phyloP scores from a whole-genome alignment of 2,797 vertebrate genomes.

The Typhlichthys subterraneus region DNA sequence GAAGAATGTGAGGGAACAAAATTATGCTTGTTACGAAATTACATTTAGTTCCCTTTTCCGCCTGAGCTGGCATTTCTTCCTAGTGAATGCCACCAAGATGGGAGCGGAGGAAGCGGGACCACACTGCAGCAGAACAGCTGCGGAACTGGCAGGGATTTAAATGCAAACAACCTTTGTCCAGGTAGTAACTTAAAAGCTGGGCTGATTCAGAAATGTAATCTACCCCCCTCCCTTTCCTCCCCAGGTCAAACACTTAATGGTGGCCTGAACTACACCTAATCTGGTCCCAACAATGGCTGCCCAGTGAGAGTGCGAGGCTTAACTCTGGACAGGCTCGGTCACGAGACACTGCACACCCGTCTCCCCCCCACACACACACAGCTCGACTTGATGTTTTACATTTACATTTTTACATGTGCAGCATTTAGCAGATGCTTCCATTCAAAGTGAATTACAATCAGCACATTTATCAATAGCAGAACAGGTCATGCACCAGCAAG shows the following conservation, averaged over 20 bases:
- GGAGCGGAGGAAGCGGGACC: conserved; percentile 17
- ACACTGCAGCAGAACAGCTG: conserved; percentile 23
- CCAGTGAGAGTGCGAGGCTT: conserved; percentile 26
- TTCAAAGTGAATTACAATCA: too few relatives aligned
- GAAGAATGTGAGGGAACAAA: not conserved
- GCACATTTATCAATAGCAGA: too few relatives aligned
- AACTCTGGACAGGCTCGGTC: conserved; percentile 9
- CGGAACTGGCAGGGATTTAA: conserved; percentile 37
- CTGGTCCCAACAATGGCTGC: conserved; percentile 25
- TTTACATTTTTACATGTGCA: too few relatives aligned
- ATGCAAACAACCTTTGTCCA: conserved; percentile 32
- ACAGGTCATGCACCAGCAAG: too few relatives aligned
- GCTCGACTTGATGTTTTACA: too few relatives aligned
- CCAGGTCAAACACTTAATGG: conserved; percentile 27
- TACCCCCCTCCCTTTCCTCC: conserved; percentile 33
- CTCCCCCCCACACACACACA: not conserved
- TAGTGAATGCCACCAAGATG: conserved; percentile 14
- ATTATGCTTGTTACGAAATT: not conserved
- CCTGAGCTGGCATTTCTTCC: conserved; percentile 19
- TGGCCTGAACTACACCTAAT: conserved; percentile 37
- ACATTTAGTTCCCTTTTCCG: conserved; percentile 12
- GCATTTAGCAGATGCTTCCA: too few relatives aligned
- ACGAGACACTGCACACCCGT: not conserved
- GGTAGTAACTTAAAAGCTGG: conserved; percentile 34
- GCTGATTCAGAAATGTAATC: conserved; percentile 27